A percentile compares a stretch with the other conserved stretches of the same genome.
Conservation (phyloP, 2,888 invertebrate genomes). For the Sesia apiformis region DNA sequence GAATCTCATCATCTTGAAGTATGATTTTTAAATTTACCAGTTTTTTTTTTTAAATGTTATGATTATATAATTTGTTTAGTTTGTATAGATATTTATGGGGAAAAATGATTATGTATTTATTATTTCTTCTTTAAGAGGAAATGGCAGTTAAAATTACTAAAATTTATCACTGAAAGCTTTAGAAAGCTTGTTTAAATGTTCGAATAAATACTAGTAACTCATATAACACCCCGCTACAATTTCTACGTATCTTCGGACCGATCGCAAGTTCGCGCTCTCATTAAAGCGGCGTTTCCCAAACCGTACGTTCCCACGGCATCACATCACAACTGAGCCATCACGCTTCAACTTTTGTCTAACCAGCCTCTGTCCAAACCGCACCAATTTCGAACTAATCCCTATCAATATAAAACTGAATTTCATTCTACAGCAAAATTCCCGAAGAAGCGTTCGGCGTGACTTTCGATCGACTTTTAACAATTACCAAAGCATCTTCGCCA, state of each 20-base stretch:
- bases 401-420: not conserved
- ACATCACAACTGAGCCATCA: constrained; percentile 41
- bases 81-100: too few species aligned
- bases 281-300: constrained; percentile 42
- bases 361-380: constrained; percentile 1
- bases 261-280: constrained; percentile 48
- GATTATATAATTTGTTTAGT: too few species aligned
- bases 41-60: too few species aligned
- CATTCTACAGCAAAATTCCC: constrained; percentile 1
- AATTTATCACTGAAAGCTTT: not conserved
- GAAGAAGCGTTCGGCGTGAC: constrained; percentile 35
- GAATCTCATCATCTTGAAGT: too few species aligned
- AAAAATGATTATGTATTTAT: not conserved
- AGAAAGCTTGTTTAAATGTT: not conserved
- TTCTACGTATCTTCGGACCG: constrained; percentile 33
- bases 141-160: not conserved
- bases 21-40: too few species aligned
- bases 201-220: not conserved
- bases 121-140: not conserved
- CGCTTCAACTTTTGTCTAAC: constrained; percentile 23
- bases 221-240: not conserved
- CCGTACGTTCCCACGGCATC: constrained; percentile 61
- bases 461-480: constrained; percentile 35
- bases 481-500: constrained; percentile 6
- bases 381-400: constrained; percentile 20